Evolutionary conservation across 1,140 invertebrate genomes (phyloP).

Genomic region (Scaptomyza graminum): DNA sequence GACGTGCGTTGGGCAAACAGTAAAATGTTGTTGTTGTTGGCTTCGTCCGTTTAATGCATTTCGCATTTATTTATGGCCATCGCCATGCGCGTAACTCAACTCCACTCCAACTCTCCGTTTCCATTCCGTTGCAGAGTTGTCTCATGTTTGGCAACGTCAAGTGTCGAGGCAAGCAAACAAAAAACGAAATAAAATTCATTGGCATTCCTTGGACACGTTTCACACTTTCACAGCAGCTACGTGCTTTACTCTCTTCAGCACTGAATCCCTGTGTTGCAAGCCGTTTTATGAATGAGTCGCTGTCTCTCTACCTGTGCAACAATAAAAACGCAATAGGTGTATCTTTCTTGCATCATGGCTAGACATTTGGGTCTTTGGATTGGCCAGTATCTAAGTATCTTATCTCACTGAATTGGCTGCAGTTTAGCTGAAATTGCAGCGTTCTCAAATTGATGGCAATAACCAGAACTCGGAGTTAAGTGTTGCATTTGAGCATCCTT

Average conservation of each 20-base stretch:
- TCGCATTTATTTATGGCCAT: constrained; percentile 78
- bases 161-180: constrained; percentile 62
- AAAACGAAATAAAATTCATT: constrained; percentile 52
- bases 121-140: constrained; percentile 10
- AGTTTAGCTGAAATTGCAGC: constrained; percentile 3
- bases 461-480: constrained; percentile 3
- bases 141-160: constrained; percentile 74
- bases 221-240: constrained; percentile 64
- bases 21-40: constrained; percentile 43
- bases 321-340: constrained; percentile 17
- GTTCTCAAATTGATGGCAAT: constrained; percentile 13
- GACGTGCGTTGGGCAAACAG: constrained; percentile 62
- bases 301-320: constrained; percentile 26
- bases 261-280: neutral
- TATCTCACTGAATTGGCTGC: constrained; percentile 23
- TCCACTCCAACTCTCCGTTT: constrained; percentile 15
- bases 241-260: constrained; percentile 7
- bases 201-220: constrained; percentile 73
- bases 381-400: constrained; percentile 21
- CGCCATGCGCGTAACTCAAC: constrained; percentile 75
- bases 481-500: constrained; percentile 25
- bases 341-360: constrained; percentile 36
- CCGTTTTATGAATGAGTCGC: constrained; percentile 39
- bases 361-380: neutral
- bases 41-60: constrained; percentile 71